Evolutionary conservation across 2,113 vertebrate species (phyloP), one percentile per base, ranked within the genome.

Genomic region (Bombycilla garrulus): DNA sequence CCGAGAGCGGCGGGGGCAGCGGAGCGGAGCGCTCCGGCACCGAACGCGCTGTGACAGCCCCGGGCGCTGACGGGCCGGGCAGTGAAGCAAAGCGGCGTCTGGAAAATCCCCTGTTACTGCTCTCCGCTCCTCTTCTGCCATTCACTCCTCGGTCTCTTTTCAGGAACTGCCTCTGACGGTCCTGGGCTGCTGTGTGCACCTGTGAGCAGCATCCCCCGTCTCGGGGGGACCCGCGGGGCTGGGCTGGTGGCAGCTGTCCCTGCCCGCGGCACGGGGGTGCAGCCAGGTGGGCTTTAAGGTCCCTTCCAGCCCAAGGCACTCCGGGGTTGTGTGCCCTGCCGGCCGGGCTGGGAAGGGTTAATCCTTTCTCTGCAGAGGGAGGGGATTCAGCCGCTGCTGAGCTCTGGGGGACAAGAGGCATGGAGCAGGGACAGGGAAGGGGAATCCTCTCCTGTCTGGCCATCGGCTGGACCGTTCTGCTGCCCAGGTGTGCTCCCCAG

Each of bases 51-150:
- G 56, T 58, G 56, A 58, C 56, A 5, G 31, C 54, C 31, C 53
- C 54, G 54, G 26, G 50, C 50, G 5, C 50, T 51, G 50, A 33
- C 66, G 0, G 2, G 42, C 42, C 0, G 33, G 0, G 7, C 1
- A 10, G 0, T 2, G 5, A 11, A 15, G 2, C 65, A 4, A 18
- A 53, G 80, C 6, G 85, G 48, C 72, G 0, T 0, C 62, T 14
- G 24, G 6, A 22, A 11, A 25, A 17, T 3, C 6, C 44, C 0
- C 0, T 3, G 5, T 0, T 3, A 5, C 64, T 5, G 0, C 51
- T 53, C 65, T 1, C 3, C 1, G 21, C 9, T 14, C 18, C 33
- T 35, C 2, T 3, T 2, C 51, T 31, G 42, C 1, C 51, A 0
- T 11, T 13, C 4, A 0, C 35, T 6, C 4, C 48, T 47, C 40